A percentile compares a stretch with the other conserved stretches of the same genome.
phyloP scores from a whole-genome alignment of 2,888 invertebrate species.

The Zelleria hepariella region DNA sequence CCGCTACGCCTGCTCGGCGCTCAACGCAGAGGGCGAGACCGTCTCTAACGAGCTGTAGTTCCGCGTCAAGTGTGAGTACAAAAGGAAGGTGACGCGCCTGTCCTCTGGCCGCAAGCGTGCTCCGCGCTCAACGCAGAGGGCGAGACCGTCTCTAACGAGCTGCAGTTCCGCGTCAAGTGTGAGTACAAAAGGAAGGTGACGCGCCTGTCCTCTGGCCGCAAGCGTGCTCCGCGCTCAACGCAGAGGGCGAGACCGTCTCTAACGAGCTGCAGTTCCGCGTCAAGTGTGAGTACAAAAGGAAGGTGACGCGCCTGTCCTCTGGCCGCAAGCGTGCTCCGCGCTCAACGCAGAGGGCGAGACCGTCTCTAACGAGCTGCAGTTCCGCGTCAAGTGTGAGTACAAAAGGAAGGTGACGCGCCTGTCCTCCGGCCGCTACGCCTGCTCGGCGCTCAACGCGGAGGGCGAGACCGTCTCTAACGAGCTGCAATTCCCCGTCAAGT shows the following conservation, averaged over 20 bases:
- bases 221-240: slow-evolving; percentile 91
- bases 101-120: slow-evolving; percentile 91
- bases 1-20: slow-evolving; percentile 88
- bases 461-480: slow-evolving; percentile 91
- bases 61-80: slow-evolving; percentile 87
- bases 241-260: slow-evolving; percentile 89
- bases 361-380: slow-evolving; percentile 86
- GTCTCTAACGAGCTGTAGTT: slow-evolving; percentile 88
- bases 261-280: slow-evolving; percentile 87
- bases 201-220: slow-evolving; percentile 86
- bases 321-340: slow-evolving; percentile 91
- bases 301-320: slow-evolving; percentile 87
- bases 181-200: too few relatives aligned
- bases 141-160: slow-evolving; percentile 88
- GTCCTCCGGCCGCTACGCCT: slow-evolving; percentile 89
- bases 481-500: slow-evolving; percentile 85
- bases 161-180: slow-evolving; percentile 87
- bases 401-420: slow-evolving; percentile 87
- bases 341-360: slow-evolving; percentile 91
- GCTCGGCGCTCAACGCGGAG: slow-evolving; percentile 89
- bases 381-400: slow-evolving; percentile 89
- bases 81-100: slow-evolving; percentile 86
- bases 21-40: slow-evolving; percentile 90
- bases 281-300: too few relatives aligned
- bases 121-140: slow-evolving; percentile 90